A percentile compares a stretch with the other conserved stretches of the same genome.
Conservation (phyloP, 2,797 vertebrate species). For the Melanotaenia boesemani region DNA sequence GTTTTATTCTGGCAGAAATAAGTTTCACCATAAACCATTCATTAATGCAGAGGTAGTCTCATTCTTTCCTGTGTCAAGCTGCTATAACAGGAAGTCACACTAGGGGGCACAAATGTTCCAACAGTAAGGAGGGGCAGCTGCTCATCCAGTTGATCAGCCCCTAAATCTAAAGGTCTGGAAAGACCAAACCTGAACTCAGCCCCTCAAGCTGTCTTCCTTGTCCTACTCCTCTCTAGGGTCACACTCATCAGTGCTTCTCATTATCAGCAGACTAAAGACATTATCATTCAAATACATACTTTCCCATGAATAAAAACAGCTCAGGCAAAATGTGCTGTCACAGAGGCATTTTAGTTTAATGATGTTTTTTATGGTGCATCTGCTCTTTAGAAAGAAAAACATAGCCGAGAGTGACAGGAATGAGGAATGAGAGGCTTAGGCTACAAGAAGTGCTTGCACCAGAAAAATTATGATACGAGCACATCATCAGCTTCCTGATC, state of each 20-base stretch:
- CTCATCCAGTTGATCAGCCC: conserved; percentile 33
- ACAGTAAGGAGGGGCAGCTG: conserved; percentile 17
- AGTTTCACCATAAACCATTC: not conserved
- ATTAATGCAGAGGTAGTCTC: not conserved
- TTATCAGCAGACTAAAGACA: conserved; percentile 22
- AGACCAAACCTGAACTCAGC: conserved; percentile 30
- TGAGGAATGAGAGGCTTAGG: conserved; percentile 39
- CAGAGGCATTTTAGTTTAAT: conserved; percentile 69
- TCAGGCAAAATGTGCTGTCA: conserved; percentile 53
- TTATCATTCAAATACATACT: conserved; percentile 50
- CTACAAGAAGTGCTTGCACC: conserved; percentile 36
- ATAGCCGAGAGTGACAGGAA: conserved; percentile 58
- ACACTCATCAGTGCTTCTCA: conserved; percentile 21
- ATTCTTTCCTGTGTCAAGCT: not conserved
- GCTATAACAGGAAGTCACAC: conserved; percentile 41
- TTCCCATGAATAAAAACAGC: conserved; percentile 53
- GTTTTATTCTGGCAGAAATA: not conserved
- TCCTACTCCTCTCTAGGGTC: conserved; percentile 25
- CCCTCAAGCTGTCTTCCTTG: conserved; percentile 1
- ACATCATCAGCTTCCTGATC: conserved; percentile 39
- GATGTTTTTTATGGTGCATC: conserved; percentile 62
- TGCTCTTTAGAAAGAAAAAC: conserved; percentile 62
- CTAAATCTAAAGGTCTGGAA: conserved; percentile 28
- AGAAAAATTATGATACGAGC: conserved; percentile 52
- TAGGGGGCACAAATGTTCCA: conserved; percentile 71